Conservation (phyloP, 2,888 invertebrate genomes). For the Argyresthia albistria region DNA sequence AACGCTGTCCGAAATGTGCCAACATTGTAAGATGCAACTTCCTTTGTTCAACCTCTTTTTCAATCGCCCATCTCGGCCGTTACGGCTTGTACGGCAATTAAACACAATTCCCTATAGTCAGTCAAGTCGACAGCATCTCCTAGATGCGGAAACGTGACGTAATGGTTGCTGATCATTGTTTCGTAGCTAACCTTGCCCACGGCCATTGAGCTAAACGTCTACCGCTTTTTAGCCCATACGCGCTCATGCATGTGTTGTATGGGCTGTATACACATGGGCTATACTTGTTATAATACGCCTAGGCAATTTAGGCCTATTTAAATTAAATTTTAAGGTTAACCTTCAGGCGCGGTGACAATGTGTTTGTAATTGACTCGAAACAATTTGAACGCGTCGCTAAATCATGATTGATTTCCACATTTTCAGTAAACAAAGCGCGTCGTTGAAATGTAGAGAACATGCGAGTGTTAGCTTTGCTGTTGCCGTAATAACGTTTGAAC, state of each 20-base stretch:
- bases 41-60: background rate
- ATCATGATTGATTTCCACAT: conserved; percentile 3
- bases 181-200: conserved; percentile 14
- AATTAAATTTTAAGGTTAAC: no score
- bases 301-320: no score
- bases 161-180: conserved; percentile 20
- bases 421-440: background rate
- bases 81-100: background rate
- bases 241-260: background rate
- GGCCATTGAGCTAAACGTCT: conserved; percentile 12
- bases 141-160: conserved; percentile 16
- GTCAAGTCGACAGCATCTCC: background rate
- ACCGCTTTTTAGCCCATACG: background rate
- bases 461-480: conserved; percentile 11
- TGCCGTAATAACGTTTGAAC: no score
- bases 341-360: conserved; percentile 7
- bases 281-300: no score
- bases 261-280: no score
- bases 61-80: background rate
- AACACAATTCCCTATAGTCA: background rate
- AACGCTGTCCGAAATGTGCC: background rate
- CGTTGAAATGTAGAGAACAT: conserved; percentile 3
- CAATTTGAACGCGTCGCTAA: conserved; percentile 22
- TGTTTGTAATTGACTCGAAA: conserved; percentile 22
- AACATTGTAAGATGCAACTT: background rate